Evolutionary conservation across 2,888 invertebrate genomes (phyloP), one percentile per base, ranked within the genome.

Genomic region (Herminia tarsipennalis): DNA sequence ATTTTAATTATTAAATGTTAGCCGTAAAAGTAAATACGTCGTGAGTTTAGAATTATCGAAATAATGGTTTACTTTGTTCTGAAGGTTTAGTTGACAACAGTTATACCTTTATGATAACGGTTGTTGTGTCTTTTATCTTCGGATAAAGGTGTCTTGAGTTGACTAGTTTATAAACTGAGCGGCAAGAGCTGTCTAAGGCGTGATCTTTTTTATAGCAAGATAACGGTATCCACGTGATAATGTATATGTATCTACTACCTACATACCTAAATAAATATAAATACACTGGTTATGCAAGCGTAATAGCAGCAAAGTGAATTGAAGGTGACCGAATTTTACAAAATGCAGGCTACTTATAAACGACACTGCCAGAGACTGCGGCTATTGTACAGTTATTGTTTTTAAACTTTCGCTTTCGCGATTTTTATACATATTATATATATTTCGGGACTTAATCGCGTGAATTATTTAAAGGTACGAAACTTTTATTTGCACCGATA

Each of bases 121-220:
- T n/a, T n/a, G n/a, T n/a, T n/a, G n/a, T n/a, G 79, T 80, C 76
- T 44, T 36, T 53, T 76, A 73, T 71, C 68, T 61, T 43, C 30
- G 69, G 76, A 79, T 80, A 80, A 70, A 60, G 43, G 41, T 60
- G 54, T 55, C 53, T 53, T 28, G 18, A 50, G 56, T 60, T 55
- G 71, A 63, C 44, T 47, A 50, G 29, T 51, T 34, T 46, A 35
- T 54, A 41, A 52, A 41, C 48, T 48, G 24, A 35, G 24, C 29
- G 32, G 28, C 41, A 62, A 41, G n/a, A 37, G 24, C 17, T 34
- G 34, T 39, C 30, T 29, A 18, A 39, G 24, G 24, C 20, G 14
- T 33, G 37, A 21, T 42, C 33, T 29, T 21, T 39, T 33, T 45
- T 40, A 13, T 14, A 17, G 27, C n/a, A 8, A 30, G 58, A 64